A percentile compares a stretch with the other conserved stretches of the same genome.
These are phyloP conservation scores for Apistogramma diplotaenia DNA, from an alignment of 2,113 vertebrate genomes.

Conservation along the genomic window DNA sequence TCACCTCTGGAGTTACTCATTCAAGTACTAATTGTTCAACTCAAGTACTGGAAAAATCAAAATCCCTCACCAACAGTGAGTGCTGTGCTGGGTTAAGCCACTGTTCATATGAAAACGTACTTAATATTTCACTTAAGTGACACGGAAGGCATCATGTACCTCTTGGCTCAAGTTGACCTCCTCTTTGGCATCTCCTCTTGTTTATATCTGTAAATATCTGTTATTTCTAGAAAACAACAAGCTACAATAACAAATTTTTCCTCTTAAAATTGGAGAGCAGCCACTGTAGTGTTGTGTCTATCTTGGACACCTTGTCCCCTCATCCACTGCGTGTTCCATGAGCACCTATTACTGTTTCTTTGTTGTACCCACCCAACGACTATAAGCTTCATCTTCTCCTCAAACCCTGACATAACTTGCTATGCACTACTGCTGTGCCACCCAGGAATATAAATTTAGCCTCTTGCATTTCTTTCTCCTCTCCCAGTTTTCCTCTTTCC, in stretches of 20 bases:
- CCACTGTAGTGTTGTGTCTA: background rate
- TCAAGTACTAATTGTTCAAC: background rate
- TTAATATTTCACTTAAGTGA: conserved; percentile 19
- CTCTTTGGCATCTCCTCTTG: conserved; percentile 12
- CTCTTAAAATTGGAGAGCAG: background rate
- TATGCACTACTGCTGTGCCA: background rate
- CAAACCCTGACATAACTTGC: background rate
- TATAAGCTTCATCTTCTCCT: background rate
- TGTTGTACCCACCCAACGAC: background rate
- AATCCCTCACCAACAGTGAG: conserved; percentile 6
- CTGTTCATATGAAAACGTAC: conserved; percentile 13
- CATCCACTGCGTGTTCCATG: background rate
- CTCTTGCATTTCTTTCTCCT: background rate
- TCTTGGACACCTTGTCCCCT: background rate
- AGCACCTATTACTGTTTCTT: background rate
- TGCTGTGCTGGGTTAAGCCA: conserved; percentile 5
- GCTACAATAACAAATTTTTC: background rate
- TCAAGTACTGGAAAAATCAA: background rate
- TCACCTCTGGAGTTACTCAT: background rate
- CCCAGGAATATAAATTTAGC: conserved; percentile 5
- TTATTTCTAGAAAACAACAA: background rate
- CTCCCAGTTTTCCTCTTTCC: background rate
- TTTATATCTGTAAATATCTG: background rate
- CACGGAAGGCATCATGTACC: background rate
- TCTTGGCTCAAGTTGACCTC: background rate